These are phyloP conservation scores for Trematocara unimaculatum DNA, from an alignment of 2,113 vertebrate species.

Conservation along the genomic window DNA sequence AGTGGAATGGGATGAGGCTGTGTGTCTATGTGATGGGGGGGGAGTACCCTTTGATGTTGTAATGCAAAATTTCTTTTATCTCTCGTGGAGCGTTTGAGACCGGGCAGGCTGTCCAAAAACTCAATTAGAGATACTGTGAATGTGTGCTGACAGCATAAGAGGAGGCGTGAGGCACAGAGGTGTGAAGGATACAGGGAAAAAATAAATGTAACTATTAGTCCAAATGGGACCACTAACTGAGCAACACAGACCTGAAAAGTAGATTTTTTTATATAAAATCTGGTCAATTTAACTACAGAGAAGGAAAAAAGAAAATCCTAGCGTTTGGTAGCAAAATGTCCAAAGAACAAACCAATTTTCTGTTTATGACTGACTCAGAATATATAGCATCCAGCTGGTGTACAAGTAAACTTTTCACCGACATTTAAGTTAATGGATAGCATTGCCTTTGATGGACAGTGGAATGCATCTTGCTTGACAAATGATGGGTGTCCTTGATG, in stretches of 20 bases:
- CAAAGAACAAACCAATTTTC: background rate
- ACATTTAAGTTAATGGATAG: background rate
- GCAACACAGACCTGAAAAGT: background rate
- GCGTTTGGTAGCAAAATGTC: background rate
- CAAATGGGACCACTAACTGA: conserved; percentile 6
- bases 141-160: conserved; percentile 33
- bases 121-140: conserved; percentile 38
- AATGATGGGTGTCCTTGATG: conserved; percentile 13
- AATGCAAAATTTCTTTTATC: conserved; percentile 56
- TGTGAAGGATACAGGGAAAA: background rate
- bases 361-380: background rate
- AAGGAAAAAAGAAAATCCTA: background rate
- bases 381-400: background rate
- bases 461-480: conserved; percentile 9
- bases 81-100: conserved; percentile 35
- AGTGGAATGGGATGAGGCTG: background rate
- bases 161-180: conserved; percentile 44
- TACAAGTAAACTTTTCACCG: conserved; percentile 4
- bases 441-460: background rate
- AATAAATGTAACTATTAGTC: conserved; percentile 12
- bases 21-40: background rate
- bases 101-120: conserved; percentile 36
- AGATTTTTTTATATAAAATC: background rate
- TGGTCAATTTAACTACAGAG: background rate
- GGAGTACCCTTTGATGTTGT: conserved; percentile 36